A percentile compares a stretch with the other conserved stretches of the same genome.
Evolutionary conservation across 2,888 invertebrate genomes (phyloP).

Genomic region (Rhagonycha lutea): DNA sequence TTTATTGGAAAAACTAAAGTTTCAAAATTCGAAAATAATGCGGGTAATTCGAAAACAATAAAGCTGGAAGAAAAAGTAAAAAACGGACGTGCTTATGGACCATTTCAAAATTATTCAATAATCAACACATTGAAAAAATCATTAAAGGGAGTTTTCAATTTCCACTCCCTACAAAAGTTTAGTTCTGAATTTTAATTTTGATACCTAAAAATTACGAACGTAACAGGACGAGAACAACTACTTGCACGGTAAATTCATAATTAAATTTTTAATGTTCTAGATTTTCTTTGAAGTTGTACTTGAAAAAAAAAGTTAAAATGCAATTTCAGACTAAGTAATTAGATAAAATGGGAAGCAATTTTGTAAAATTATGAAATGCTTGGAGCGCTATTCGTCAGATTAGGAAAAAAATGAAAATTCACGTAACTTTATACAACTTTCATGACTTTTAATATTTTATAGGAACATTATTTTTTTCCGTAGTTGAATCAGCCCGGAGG

Average conservation of each 20-base stretch:
- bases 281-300: neutral
- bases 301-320: neutral
- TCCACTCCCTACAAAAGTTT: neutral
- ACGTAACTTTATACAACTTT: constrained; percentile 22
- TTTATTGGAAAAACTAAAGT: neutral
- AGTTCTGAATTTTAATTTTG: neutral
- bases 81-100: neutral
- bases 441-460: constrained; percentile 21
- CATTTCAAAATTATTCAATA: neutral
- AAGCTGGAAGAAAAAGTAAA: neutral
- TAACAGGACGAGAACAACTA: neutral
- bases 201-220: neutral
- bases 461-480: constrained; percentile 14
- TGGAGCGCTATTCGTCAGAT: constrained; percentile 13
- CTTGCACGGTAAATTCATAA: neutral
- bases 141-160: neutral
- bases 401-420: constrained; percentile 11
- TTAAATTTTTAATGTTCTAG: neutral
- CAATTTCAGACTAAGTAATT: constrained; percentile 6
- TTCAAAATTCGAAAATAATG: neutral
- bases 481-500: constrained; percentile 4
- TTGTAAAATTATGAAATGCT: constrained; percentile 14
- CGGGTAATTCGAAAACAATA: neutral
- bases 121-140: neutral
- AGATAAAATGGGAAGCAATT: constrained; percentile 1